Percentiles rank a stretch among this genome's conserved stretches.
Conservation (phyloP, 2,113 vertebrate genomes). For the Triplophysa dalaica region DNA sequence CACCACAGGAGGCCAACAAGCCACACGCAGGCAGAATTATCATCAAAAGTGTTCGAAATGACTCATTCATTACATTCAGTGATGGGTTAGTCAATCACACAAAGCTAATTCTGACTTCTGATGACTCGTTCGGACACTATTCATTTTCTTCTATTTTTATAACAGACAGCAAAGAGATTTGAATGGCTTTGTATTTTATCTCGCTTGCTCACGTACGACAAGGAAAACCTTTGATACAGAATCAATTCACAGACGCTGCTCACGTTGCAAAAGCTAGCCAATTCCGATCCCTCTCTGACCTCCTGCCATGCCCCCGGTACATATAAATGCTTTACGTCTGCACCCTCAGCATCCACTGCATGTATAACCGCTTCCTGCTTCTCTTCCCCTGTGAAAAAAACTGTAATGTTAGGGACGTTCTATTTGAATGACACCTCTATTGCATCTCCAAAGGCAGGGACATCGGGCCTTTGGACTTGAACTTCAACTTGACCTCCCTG, state of each 20-base stretch:
- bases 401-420: slow-evolving; percentile 56
- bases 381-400: slow-evolving; percentile 34
- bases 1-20: slow-evolving; percentile 35
- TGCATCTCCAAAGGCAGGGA: slow-evolving; percentile 54
- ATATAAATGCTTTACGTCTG: slow-evolving; percentile 64
- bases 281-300: slow-evolving; percentile 46
- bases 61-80: slow-evolving; percentile 31
- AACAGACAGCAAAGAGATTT: slow-evolving; percentile 43
- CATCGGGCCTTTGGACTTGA: slow-evolving; percentile 74
- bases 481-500: slow-evolving; percentile 83
- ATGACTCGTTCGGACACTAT: neutral
- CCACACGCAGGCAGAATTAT: slow-evolving; percentile 45
- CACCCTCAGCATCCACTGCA: slow-evolving; percentile 52
- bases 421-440: slow-evolving; percentile 73
- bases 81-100: slow-evolving; percentile 34
- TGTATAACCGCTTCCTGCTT: slow-evolving; percentile 21
- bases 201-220: slow-evolving; percentile 46
- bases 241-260: slow-evolving; percentile 52
- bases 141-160: slow-evolving; percentile 15
- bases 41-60: slow-evolving; percentile 45
- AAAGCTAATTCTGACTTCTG: slow-evolving; percentile 8
- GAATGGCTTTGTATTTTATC: slow-evolving; percentile 18
- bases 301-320: slow-evolving; percentile 41
- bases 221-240: slow-evolving; percentile 52
- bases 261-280: slow-evolving; percentile 31